Evolutionary conservation across 1,140 invertebrate genomes (phyloP).

Genomic region (Drosophila subpulchrella): DNA sequence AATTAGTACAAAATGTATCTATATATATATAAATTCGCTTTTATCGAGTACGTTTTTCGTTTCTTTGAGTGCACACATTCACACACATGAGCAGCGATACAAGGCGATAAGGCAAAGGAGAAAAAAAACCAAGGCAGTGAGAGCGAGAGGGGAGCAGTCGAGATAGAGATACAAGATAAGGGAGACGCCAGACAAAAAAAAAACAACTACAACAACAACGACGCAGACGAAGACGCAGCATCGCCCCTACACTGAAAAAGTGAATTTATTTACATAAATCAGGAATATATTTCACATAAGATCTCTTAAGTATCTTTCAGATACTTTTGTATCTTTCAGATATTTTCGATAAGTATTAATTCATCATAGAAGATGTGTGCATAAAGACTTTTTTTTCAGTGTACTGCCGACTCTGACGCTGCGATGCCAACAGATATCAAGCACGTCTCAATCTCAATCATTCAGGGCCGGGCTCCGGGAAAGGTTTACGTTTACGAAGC

Average conservation of each 20-base stretch:
- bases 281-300: too few species aligned
- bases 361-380: not conserved
- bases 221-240: slow-evolving; percentile 28
- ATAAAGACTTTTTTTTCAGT: not conserved
- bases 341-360: not conserved
- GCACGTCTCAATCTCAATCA: slow-evolving; percentile 78
- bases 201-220: slow-evolving; percentile 22
- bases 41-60: not conserved
- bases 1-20: too few species aligned
- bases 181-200: slow-evolving; percentile 58
- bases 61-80: slow-evolving; percentile 24
- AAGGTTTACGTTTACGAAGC: slow-evolving; percentile 38
- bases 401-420: slow-evolving; percentile 14
- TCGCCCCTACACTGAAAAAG: slow-evolving; percentile 25
- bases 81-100: slow-evolving; percentile 46
- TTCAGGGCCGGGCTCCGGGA: slow-evolving; percentile 55
- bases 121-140: slow-evolving; percentile 21
- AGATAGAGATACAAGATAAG: slow-evolving; percentile 73
- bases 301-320: not conserved
- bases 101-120: slow-evolving; percentile 45
- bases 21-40: too few species aligned
- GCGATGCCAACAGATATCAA: slow-evolving; percentile 73
- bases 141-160: slow-evolving; percentile 36
- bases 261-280: too few species aligned
- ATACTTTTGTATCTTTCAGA: not conserved